These are phyloP conservation scores for Pararge aegeria DNA, from an alignment of 1,140 invertebrate genomes.

Conservation along the genomic window DNA sequence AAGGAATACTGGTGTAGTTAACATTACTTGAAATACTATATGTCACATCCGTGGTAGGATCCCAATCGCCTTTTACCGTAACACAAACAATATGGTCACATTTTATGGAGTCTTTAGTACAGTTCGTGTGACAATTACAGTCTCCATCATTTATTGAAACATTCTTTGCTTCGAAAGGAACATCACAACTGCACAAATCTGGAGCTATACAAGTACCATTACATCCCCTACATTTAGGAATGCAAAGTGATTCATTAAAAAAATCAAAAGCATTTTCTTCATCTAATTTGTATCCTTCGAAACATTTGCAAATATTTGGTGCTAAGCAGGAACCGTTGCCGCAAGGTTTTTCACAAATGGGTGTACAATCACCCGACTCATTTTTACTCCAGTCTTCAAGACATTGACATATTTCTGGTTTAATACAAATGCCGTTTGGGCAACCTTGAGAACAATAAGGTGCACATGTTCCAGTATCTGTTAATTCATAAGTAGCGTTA, in stretches of 20 bases:
- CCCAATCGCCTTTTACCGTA: not conserved
- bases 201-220: constrained; percentile 39
- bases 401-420: constrained; percentile 31
- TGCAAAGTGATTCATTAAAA: constrained; percentile 23
- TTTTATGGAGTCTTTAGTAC: constrained; percentile 2
- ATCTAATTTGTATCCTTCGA: constrained; percentile 32
- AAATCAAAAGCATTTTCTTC: not conserved
- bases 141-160: not conserved
- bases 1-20: not conserved
- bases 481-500: constrained; percentile 56
- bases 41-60: not conserved
- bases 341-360: constrained; percentile 68
- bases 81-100: constrained; percentile 24
- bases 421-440: constrained; percentile 31
- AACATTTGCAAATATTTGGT: constrained; percentile 71
- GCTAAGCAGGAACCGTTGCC: constrained; percentile 73
- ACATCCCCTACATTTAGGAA: constrained; percentile 43
- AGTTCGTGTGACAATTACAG: constrained; percentile 20
- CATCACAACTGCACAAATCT: constrained; percentile 22
- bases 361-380: constrained; percentile 16
- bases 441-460: constrained; percentile 31
- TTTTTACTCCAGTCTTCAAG: constrained; percentile 27
- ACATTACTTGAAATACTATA: not conserved
- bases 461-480: constrained; percentile 43
- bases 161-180: constrained; percentile 8